phyloP scores from a whole-genome alignment of 2,797 vertebrate species.

The Tapirus indicus region DNA sequence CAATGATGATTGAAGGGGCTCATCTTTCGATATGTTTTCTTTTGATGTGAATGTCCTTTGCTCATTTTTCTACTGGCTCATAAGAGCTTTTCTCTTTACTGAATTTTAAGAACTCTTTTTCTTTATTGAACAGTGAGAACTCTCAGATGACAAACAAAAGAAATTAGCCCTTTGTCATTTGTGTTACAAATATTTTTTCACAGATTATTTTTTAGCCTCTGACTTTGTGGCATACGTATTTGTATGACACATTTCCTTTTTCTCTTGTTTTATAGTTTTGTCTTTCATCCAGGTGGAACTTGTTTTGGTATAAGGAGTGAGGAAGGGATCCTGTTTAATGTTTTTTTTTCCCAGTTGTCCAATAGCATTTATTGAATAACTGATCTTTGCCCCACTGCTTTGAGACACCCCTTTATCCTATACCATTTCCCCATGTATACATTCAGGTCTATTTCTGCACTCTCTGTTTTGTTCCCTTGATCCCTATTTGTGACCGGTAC shows the following conservation, averaged over 20 bases:
- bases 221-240: background rate
- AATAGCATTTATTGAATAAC: background rate
- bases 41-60: slow-evolving; percentile 43
- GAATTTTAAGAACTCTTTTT: slow-evolving; percentile 58
- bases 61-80: slow-evolving; percentile 18
- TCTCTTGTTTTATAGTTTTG: background rate
- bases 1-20: slow-evolving; percentile 48
- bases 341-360: background rate
- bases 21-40: slow-evolving; percentile 60
- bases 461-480: background rate
- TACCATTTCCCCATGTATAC: background rate
- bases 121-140: slow-evolving; percentile 57
- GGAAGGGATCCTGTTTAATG: background rate
- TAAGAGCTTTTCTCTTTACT: slow-evolving; percentile 55
- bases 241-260: background rate
- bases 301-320: background rate
- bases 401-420: background rate
- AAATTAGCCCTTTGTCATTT: slow-evolving; percentile 57
- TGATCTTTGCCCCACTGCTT: background rate
- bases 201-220: slow-evolving; percentile 1
- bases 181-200: slow-evolving; percentile 20
- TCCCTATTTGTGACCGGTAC: background rate
- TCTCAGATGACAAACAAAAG: slow-evolving; percentile 60
- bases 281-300: background rate
- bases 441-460: background rate